phyloP scores from a whole-genome alignment of 1,140 invertebrate genomes.

The Pseudachorutes palmiensis region DNA sequence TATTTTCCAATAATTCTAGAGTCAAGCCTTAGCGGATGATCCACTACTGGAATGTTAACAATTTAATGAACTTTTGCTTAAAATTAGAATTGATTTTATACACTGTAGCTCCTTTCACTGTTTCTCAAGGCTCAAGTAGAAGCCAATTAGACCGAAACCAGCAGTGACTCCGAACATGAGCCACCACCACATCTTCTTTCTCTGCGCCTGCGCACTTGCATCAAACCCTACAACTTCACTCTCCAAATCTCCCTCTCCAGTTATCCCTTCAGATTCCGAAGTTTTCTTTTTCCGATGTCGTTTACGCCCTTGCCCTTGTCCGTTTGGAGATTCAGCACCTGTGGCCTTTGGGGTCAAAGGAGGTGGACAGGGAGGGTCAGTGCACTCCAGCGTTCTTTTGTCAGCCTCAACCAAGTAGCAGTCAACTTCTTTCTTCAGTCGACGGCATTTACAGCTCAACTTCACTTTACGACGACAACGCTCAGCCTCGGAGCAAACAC shows the following conservation, averaged over 20 bases:
- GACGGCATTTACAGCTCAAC: slow-evolving; percentile 66
- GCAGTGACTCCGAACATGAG: background rate
- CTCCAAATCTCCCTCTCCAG: background rate
- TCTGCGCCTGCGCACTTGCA: no score
- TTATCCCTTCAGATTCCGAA: slow-evolving; percentile 24
- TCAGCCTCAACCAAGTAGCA: slow-evolving; percentile 47
- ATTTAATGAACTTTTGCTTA: no score
- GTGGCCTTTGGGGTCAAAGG: slow-evolving; percentile 21
- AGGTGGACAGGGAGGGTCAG: slow-evolving; percentile 2
- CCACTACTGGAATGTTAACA: no score
- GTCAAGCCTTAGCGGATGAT: no score
- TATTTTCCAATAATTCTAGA: no score
- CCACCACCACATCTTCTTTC: no score
- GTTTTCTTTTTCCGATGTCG: slow-evolving; percentile 27
- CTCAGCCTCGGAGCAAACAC: slow-evolving; percentile 55
- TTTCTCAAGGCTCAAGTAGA: no score
- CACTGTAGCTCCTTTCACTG: no score
- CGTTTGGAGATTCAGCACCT: slow-evolving; percentile 13
- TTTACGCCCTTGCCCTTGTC: slow-evolving; percentile 12
- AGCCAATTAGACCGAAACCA: no score
- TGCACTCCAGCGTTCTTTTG: slow-evolving; percentile 28
- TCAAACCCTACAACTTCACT: no score
- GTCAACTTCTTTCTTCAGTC: slow-evolving; percentile 64
- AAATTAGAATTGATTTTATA: no score
- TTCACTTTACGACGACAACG: slow-evolving; percentile 70